Evolutionary conservation across 1,140 invertebrate species (phyloP).

Genomic region (Araneus ventricosus): DNA sequence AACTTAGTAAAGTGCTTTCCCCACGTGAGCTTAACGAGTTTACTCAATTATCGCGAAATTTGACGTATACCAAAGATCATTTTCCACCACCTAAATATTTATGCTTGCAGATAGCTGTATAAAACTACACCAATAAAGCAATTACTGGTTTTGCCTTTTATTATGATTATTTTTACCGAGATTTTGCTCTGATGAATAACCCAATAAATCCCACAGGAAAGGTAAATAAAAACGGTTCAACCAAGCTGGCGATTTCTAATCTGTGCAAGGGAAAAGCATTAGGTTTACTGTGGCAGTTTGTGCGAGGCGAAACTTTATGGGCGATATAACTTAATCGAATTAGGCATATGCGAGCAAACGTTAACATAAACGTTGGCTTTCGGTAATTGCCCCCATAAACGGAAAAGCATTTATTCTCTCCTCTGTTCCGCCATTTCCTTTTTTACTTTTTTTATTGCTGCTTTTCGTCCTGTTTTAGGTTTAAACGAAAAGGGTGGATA

Average conservation of each 20-base stretch:
- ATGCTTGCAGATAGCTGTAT: not conserved
- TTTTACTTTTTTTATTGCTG: not conserved
- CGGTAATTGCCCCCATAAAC: conserved; percentile 61
- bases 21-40: conserved; percentile 7
- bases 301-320: conserved; percentile 59
- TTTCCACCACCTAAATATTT: conserved; percentile 4
- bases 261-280: conserved; percentile 51
- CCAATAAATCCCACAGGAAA: conserved; percentile 48
- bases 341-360: conserved; percentile 71
- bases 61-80: conserved; percentile 17
- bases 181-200: conserved; percentile 68
- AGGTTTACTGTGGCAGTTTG: not conserved
- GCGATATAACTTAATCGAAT: conserved; percentile 74
- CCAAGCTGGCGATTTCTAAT: conserved; percentile 66
- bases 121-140: conserved; percentile 49
- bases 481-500: conserved; percentile 10
- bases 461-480: not conserved
- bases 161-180: conserved; percentile 66
- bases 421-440: conserved; percentile 30
- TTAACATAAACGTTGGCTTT: conserved; percentile 73
- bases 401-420: conserved; percentile 56
- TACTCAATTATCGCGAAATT: conserved; percentile 38
- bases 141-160: conserved; percentile 40
- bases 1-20: not conserved
- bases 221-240: conserved; percentile 57